phyloP scores from a whole-genome alignment of 92 coral and sea anemone species.

The Porites cylindrica region DNA sequence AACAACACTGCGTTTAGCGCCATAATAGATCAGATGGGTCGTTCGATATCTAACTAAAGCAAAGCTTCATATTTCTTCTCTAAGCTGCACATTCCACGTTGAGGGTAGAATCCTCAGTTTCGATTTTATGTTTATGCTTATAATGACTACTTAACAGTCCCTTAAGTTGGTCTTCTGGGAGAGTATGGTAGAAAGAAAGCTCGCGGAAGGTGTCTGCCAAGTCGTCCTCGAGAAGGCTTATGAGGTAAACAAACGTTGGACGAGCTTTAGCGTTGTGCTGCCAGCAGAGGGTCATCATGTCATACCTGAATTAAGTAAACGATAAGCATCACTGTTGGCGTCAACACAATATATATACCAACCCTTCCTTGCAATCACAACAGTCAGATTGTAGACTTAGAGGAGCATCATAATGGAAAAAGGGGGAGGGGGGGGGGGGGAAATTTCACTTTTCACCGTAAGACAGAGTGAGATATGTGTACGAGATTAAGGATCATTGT shows the following conservation, averaged over 20 bases:
- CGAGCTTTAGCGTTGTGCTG: constrained; percentile 85
- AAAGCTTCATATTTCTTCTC: neutral
- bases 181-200: constrained; percentile 88
- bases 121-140: constrained; percentile 64
- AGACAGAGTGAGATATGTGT: too few relatives aligned
- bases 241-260: constrained; percentile 87
- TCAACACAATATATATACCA: neutral
- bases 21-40: neutral
- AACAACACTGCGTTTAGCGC: neutral
- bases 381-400: too few relatives aligned
- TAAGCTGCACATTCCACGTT: constrained; percentile 24
- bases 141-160: constrained; percentile 68
- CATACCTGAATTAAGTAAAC: constrained; percentile 56
- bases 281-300: constrained; percentile 92
- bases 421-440: too few relatives aligned
- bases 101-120: constrained; percentile 49
- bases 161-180: constrained; percentile 74
- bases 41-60: neutral
- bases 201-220: constrained; percentile 71
- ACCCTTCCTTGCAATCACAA: too few relatives aligned
- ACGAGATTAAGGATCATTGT: too few relatives aligned
- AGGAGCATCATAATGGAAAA: too few relatives aligned
- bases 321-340: neutral
- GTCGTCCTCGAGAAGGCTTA: constrained; percentile 73
- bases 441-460: too few relatives aligned